These are phyloP conservation scores for Agrochola litura DNA, from an alignment of 2,888 invertebrate species.

Conservation along the genomic window DNA sequence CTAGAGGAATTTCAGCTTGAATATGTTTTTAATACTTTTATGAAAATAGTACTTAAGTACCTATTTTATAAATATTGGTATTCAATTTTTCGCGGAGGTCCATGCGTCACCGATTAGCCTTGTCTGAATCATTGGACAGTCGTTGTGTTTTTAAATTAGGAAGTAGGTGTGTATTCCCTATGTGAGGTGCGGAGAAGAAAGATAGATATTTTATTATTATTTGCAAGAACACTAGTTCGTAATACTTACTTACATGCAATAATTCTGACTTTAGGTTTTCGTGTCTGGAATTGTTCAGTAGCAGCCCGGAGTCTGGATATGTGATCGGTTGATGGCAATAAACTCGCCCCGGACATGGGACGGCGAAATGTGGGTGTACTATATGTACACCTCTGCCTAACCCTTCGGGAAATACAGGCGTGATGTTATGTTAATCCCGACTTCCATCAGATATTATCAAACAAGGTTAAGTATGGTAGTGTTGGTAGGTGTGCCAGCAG, in stretches of 20 bases:
- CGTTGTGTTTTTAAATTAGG: slow-evolving; percentile 25
- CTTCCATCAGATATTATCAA: not conserved
- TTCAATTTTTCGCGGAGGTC: slow-evolving; percentile 15
- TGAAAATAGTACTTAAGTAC: too few relatives aligned
- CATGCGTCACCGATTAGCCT: slow-evolving; percentile 47
- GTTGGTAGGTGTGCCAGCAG: not conserved
- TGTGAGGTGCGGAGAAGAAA: not conserved
- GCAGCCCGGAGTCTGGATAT: too few relatives aligned
- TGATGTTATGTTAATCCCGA: too few relatives aligned
- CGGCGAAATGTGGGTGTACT: too few relatives aligned
- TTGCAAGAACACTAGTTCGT: not conserved
- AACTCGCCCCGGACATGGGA: too few relatives aligned
- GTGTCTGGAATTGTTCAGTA: too few relatives aligned
- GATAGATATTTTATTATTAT: not conserved
- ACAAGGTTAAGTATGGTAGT: not conserved
- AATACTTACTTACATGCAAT: too few relatives aligned
- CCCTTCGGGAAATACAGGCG: too few relatives aligned
- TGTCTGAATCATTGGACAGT: slow-evolving; percentile 46
- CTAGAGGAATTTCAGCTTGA: not conserved
- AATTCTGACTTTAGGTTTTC: not conserved
- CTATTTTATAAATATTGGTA: not conserved
- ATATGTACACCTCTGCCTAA: too few relatives aligned
- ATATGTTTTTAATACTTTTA: not conserved
- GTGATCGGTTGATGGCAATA: too few relatives aligned
- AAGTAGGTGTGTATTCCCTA: not conserved